Evolutionary conservation across 2,797 vertebrate genomes (phyloP).

Genomic region (Thripadectes ignobilis): DNA sequence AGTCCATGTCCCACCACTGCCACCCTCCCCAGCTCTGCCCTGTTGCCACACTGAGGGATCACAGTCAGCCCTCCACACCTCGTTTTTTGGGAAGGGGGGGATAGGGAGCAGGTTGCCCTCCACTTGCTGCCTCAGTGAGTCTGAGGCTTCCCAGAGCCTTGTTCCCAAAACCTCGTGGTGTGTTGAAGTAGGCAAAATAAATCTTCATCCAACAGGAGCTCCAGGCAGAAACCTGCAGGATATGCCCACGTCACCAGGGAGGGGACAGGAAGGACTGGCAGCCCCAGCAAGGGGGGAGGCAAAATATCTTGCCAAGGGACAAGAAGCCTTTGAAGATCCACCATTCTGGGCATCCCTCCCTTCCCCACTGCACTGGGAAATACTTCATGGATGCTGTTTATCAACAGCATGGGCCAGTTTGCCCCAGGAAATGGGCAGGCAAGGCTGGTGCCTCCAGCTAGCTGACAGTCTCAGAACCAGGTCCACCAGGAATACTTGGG

Average conservation of each 20-base stretch:
- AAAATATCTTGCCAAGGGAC: not conserved
- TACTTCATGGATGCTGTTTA: not conserved
- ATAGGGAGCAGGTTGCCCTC: not conserved
- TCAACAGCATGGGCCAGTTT: not conserved
- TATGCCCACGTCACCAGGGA: fast-evolving
- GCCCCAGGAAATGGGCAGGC: not conserved
- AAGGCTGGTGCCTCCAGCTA: not conserved
- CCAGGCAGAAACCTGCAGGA: not conserved
- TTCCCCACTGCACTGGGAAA: not conserved
- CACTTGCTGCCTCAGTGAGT: not conserved
- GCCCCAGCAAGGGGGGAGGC: not conserved
- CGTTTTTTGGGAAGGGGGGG: fast-evolving
- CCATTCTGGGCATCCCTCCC: not conserved
- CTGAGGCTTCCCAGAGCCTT: not conserved
- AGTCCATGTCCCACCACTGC: not conserved
- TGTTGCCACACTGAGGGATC: not conserved
- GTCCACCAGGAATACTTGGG: not conserved
- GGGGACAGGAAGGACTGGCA: not conserved
- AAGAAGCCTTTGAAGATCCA: not conserved
- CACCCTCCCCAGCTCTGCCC: not conserved
- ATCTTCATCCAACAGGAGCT: not conserved
- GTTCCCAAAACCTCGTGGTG: not conserved
- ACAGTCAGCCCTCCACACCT: not conserved
- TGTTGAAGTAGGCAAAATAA: not conserved
- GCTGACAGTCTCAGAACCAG: not conserved